phyloP scores from a whole-genome alignment of 1,140 invertebrate genomes.

The Episyrphus balteatus region DNA sequence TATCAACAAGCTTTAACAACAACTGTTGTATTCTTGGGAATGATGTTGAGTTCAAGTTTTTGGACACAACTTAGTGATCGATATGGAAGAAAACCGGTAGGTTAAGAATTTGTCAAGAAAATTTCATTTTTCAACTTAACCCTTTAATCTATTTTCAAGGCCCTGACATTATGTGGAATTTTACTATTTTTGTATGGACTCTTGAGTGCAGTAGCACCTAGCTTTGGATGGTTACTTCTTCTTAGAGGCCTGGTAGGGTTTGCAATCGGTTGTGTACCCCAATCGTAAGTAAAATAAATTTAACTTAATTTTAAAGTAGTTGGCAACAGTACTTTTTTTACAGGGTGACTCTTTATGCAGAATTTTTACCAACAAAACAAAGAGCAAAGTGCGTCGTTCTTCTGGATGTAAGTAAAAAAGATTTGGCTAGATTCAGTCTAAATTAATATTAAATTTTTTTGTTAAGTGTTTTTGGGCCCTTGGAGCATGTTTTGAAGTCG shows the following conservation, averaged over 20 bases:
- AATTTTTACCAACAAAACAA: conserved; percentile 88
- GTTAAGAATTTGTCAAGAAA: no score
- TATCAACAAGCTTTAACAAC: conserved; percentile 54
- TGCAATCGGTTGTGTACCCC: conserved; percentile 91
- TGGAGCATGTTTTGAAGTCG: conserved; percentile 84
- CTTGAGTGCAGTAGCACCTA: conserved; percentile 81
- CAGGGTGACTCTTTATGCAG: conserved; percentile 91
- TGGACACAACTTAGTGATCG: conserved; percentile 93
- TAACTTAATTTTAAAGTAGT: conserved; percentile 1
- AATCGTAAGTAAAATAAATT: conserved; percentile 66
- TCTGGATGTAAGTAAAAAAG: conserved; percentile 65
- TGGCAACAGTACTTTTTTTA: conserved; percentile 6
- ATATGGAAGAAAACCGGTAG: conserved; percentile 82
- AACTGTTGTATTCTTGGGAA: conserved; percentile 83
- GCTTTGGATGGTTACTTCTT: conserved; percentile 82
- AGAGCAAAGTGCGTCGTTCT: conserved; percentile 89
- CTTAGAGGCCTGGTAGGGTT: conserved; percentile 87
- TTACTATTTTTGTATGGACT: conserved; percentile 86
- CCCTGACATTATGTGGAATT: conserved; percentile 75
- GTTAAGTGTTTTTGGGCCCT: conserved; percentile 88
- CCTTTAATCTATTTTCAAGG: conserved; percentile 41
- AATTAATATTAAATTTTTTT: neutral
- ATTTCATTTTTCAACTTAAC: neutral
- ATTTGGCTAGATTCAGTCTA: neutral
- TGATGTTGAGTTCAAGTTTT: conserved; percentile 93